These are phyloP conservation scores for Pachyramphus minor DNA, from an alignment of 2,113 vertebrate species.

Conservation along the genomic window DNA sequence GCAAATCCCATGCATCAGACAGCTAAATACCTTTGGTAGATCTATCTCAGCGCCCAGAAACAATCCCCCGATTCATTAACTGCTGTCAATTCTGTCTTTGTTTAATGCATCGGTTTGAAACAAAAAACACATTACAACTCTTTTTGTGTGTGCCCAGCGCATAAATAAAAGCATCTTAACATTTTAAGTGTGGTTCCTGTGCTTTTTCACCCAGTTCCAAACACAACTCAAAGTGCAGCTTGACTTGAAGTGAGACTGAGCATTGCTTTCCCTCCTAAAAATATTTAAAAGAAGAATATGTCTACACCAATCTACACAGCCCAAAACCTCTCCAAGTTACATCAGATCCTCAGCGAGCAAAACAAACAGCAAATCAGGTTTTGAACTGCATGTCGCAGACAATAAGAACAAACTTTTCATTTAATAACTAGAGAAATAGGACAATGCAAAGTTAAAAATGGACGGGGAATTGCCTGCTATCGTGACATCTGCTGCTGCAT, in stretches of 20 bases:
- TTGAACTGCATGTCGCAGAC: not conserved
- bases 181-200: slow-evolving; percentile 30
- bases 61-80: slow-evolving; percentile 54
- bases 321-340: not conserved
- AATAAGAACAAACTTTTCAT: not conserved
- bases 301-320: not conserved
- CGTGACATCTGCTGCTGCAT: not conserved
- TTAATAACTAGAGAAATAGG: not conserved
- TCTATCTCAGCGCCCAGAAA: slow-evolving; percentile 37
- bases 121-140: slow-evolving; percentile 51
- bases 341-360: not conserved
- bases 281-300: not conserved
- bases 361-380: not conserved
- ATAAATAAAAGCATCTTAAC: slow-evolving; percentile 53
- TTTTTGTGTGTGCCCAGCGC: slow-evolving; percentile 4
- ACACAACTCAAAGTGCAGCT: slow-evolving; percentile 12
- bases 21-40: slow-evolving; percentile 57
- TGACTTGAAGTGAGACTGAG: not conserved
- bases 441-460: not conserved
- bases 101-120: not conserved
- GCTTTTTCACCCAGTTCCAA: slow-evolving; percentile 30
- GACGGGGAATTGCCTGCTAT: not conserved
- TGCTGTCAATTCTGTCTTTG: slow-evolving; percentile 64
- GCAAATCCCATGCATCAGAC: slow-evolving; percentile 38
- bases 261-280: not conserved